Percentiles rank a stretch among this genome's conserved stretches.
These are phyloP conservation scores for Macrosoma leucophasiata DNA, from an alignment of 2,888 invertebrate genomes.

Conservation along the genomic window DNA sequence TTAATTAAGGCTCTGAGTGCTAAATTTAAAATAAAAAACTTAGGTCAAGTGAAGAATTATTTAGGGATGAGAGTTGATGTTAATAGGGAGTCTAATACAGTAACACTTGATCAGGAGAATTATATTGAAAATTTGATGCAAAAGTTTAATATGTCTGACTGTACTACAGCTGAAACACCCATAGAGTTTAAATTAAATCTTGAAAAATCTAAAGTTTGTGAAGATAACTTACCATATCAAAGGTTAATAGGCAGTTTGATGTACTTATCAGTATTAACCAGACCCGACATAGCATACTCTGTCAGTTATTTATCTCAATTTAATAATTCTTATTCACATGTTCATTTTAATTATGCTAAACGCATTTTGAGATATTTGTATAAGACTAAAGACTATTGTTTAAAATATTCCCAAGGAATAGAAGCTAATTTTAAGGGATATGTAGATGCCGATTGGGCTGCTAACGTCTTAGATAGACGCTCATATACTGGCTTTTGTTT, in stretches of 20 bases:
- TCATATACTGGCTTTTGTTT: background rate
- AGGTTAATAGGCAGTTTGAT: conserved; percentile 11
- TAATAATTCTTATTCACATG: conserved; percentile 5
- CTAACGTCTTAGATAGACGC: background rate
- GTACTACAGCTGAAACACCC: conserved; percentile 8
- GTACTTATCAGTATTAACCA: conserved; percentile 7
- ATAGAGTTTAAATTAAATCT: conserved; percentile 12
- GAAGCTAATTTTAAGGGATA: background rate
- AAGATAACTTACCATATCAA: conserved; percentile 9
- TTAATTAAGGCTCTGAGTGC: conserved; percentile 4
- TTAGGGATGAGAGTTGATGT: conserved; percentile 13
- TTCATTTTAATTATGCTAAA: conserved; percentile 8
- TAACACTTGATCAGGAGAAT: conserved; percentile 13
- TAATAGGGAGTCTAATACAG: conserved; percentile 4
- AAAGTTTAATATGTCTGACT: conserved; percentile 14
- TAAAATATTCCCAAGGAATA: background rate
- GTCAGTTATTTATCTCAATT: conserved; percentile 8
- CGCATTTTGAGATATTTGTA: conserved; percentile 1
- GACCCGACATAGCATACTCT: conserved; percentile 8
- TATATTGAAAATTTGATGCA: conserved; percentile 9
- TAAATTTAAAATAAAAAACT: conserved; percentile 16
- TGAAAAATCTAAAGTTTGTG: conserved; percentile 7
- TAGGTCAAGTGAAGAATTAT: conserved; percentile 11
- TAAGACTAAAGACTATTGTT: background rate
- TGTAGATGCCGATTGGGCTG: background rate